phyloP scores from a whole-genome alignment of 1,140 invertebrate genomes.

The Solen grandis region DNA sequence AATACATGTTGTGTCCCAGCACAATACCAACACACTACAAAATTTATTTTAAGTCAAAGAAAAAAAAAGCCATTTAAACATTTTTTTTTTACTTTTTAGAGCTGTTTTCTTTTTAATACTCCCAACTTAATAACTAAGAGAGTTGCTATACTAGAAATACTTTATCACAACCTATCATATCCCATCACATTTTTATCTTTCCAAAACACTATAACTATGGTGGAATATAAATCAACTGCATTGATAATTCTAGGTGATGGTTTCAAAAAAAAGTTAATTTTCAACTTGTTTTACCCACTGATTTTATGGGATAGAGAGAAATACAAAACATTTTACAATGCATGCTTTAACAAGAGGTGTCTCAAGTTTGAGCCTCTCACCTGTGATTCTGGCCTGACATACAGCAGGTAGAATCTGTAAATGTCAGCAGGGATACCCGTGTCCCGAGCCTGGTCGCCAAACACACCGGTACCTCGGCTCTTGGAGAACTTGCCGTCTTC shows the following conservation, averaged over 20 bases:
- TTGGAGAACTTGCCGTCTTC: slow-evolving; percentile 99
- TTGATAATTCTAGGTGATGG: too few species aligned
- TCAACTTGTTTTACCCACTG: too few species aligned
- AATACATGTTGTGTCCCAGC: too few species aligned
- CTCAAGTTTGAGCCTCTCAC: neutral
- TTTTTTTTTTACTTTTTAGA: too few species aligned
- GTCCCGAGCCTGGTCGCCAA: slow-evolving; percentile 95
- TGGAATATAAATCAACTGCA: neutral
- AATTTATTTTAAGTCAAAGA: too few species aligned
- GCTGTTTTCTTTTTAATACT: too few species aligned
- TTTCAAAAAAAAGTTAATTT: too few species aligned
- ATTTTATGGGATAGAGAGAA: too few species aligned
- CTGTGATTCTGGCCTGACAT: slow-evolving; percentile 86
- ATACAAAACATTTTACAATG: neutral
- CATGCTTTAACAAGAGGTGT: neutral
- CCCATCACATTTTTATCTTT: neutral
- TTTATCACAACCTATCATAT: neutral
- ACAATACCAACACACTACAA: too few species aligned
- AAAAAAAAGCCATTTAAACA: too few species aligned
- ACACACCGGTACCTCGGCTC: slow-evolving; percentile 97
- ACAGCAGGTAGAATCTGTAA: slow-evolving; percentile 98
- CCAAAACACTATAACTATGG: neutral
- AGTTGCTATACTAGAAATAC: too few species aligned
- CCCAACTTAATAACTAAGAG: too few species aligned
- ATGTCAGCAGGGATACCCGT: slow-evolving; percentile 97